A percentile compares a stretch with the other conserved stretches of the same genome.
Conservation (phyloP, 23 tunicate species). For the Ciona savignyi region DNA sequence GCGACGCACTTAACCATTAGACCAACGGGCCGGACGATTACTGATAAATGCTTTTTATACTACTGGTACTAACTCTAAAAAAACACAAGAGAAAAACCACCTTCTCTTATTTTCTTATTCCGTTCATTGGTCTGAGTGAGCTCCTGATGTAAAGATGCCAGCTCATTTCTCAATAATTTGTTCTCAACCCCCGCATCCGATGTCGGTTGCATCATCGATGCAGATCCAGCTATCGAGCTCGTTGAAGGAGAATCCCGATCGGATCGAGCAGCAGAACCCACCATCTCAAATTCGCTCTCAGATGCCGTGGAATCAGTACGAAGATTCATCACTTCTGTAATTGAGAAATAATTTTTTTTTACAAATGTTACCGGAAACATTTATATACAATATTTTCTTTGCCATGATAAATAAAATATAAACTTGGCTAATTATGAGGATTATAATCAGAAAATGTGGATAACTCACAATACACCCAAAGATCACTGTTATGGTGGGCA, state of each 20-base stretch:
- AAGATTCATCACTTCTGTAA: constrained; percentile 41
- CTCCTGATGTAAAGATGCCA: constrained; percentile 72
- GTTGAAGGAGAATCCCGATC: constrained; percentile 60
- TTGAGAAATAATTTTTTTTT: too few relatives aligned
- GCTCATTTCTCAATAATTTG: constrained; percentile 47
- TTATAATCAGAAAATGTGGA: too few relatives aligned
- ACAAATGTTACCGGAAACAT: not conserved
- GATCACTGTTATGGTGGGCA: too few relatives aligned
- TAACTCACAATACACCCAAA: too few relatives aligned
- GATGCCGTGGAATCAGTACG: constrained; percentile 77
- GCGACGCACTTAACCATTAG: too few relatives aligned
- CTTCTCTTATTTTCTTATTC: constrained; percentile 42
- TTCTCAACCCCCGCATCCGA: constrained; percentile 55
- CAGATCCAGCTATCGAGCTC: constrained; percentile 15
- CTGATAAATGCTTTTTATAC: too few relatives aligned
- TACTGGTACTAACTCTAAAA: too few relatives aligned
- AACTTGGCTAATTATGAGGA: too few relatives aligned
- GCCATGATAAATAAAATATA: too few relatives aligned
- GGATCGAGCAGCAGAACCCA: constrained; percentile 48
- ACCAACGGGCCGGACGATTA: too few relatives aligned
- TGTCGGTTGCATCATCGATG: not conserved
- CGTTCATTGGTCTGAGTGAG: constrained; percentile 51
- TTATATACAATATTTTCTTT: not conserved
- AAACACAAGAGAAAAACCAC: too few relatives aligned
- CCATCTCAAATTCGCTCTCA: constrained; percentile 90